These are phyloP conservation scores for Lutraria rhynchaena DNA, from an alignment of 1,140 invertebrate genomes.

Conservation along the genomic window DNA sequence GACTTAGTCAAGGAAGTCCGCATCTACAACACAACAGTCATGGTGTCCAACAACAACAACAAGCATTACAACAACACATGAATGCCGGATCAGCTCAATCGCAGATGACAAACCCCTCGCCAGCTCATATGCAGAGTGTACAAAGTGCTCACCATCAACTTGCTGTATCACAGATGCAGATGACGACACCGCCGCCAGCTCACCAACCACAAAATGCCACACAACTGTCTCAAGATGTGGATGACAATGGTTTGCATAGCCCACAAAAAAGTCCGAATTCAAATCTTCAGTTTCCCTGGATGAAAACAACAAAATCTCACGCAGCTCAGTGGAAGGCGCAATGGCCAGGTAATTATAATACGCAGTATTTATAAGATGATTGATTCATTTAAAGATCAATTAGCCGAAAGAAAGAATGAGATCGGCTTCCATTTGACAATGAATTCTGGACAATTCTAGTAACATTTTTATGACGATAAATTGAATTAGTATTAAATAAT, in stretches of 20 bases:
- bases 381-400: too few relatives aligned
- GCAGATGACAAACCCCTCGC: conserved; percentile 68
- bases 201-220: conserved; percentile 63
- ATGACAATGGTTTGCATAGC: conserved; percentile 35
- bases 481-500: too few relatives aligned
- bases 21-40: conserved; percentile 3
- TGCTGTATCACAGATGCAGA: conserved; percentile 44
- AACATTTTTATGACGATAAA: too few relatives aligned
- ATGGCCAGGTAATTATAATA: conserved; percentile 81
- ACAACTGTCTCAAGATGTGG: conserved; percentile 43
- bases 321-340: conserved; percentile 82
- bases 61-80: conserved; percentile 44
- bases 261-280: conserved; percentile 61
- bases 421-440: too few relatives aligned
- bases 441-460: too few relatives aligned
- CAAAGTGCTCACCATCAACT: conserved; percentile 60
- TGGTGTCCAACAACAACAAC: conserved; percentile 57
- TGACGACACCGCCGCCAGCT: conserved; percentile 68
- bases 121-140: conserved; percentile 69
- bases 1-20: conserved; percentile 16
- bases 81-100: conserved; percentile 43
- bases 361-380: too few relatives aligned
- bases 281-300: conserved; percentile 80
- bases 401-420: too few relatives aligned
- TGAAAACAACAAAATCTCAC: conserved; percentile 82